Evolutionary conservation across 2,888 invertebrate species (phyloP).

Genomic region (Amiota mariae): DNA sequence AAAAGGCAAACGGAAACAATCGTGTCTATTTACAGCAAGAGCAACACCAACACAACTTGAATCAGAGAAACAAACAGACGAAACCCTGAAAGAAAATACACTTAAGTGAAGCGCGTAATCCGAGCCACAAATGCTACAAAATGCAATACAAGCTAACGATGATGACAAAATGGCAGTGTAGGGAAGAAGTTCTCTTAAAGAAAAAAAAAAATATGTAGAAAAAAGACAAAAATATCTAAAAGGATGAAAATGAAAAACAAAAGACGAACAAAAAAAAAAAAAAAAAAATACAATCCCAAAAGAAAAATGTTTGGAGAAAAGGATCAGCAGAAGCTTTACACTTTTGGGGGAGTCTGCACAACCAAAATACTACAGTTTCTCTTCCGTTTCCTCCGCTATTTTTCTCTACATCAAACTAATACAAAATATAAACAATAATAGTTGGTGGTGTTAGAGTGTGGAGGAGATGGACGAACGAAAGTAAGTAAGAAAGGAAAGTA

Average conservation of each 20-base stretch:
- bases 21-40: slow-evolving; percentile 18
- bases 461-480: too few relatives aligned
- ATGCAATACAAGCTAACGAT: slow-evolving; percentile 45
- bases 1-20: slow-evolving; percentile 16
- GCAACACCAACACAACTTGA: slow-evolving; percentile 23
- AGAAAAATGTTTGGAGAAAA: slow-evolving; percentile 56
- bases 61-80: slow-evolving; percentile 52
- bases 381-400: too few relatives aligned
- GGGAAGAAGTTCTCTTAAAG: neutral
- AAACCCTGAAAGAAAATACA: slow-evolving; percentile 58
- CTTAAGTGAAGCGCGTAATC: slow-evolving; percentile 68
- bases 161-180: neutral
- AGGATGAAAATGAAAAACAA: slow-evolving; percentile 13
- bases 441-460: neutral
- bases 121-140: slow-evolving; percentile 61
- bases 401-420: slow-evolving; percentile 20
- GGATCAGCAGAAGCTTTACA: slow-evolving; percentile 65
- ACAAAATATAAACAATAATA: slow-evolving; percentile 10
- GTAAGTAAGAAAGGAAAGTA: too few relatives aligned
- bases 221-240: slow-evolving; percentile 17
- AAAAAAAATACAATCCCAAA: slow-evolving; percentile 28
- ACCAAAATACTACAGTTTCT: too few relatives aligned
- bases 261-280: slow-evolving; percentile 28
- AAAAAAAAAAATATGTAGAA: neutral
- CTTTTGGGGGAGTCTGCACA: slow-evolving; percentile 48